A percentile compares a stretch with the other conserved stretches of the same genome.
These are phyloP conservation scores for Phalacrocorax aristotelis DNA, from an alignment of 2,113 vertebrate species.

Conservation along the genomic window DNA sequence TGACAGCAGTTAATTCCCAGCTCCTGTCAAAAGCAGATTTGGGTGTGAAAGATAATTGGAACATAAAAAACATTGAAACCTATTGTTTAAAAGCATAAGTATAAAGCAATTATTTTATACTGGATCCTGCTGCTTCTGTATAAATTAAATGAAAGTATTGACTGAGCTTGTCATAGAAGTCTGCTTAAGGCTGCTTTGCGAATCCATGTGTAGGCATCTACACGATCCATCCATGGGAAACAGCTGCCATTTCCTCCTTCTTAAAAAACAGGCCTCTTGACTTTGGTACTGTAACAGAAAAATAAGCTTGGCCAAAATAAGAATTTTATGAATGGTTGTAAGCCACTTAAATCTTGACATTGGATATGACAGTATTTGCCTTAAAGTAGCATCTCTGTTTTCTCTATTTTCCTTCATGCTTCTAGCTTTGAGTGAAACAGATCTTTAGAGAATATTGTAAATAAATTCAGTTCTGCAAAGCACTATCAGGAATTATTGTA, in stretches of 20 bases:
- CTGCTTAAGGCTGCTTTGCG: not conserved
- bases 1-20: not conserved
- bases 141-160: not conserved
- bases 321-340: not conserved
- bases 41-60: not conserved
- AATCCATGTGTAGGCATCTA: not conserved
- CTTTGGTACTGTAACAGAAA: not conserved
- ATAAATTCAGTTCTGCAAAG: slow-evolving; percentile 14
- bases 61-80: not conserved
- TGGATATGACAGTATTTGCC: not conserved
- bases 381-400: not conserved
- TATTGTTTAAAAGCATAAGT: not conserved
- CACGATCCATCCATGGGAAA: not conserved
- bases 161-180: not conserved
- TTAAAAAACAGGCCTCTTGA: not conserved
- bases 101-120: not conserved
- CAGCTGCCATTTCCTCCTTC: not conserved
- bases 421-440: not conserved
- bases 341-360: not conserved
- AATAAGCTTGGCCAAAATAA: not conserved
- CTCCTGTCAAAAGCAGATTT: not conserved
- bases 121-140: not conserved
- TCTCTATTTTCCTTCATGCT: not conserved
- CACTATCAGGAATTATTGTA: not conserved
- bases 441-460: not conserved